Base-by-base conservation (phyloP, 1,140 invertebrate genomes). In the Nasonia longicornis region DNA sequence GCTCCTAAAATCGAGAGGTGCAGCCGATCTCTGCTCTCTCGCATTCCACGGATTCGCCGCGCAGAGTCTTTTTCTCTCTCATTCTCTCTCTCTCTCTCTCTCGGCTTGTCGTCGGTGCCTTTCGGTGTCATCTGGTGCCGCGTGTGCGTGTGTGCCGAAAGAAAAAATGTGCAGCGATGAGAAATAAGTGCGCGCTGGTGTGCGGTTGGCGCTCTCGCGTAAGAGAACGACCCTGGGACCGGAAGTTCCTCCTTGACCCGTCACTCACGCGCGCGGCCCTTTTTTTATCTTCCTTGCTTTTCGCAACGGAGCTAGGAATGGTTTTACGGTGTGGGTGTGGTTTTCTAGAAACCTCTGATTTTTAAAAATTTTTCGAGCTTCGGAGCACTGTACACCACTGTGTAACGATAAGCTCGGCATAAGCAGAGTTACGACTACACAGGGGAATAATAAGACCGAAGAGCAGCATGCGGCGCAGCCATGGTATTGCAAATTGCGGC, bases 1-100 rank as follows among this genome's bases (percentile, higher is more conserved):
- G 45, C 22, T 66, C 77, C 35, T 14, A 76, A 66, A 79, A 72
- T 38, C 71, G 77, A 77, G 80, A 73, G 75, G 77, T 69, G 29
- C 29, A 63, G n/a, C 35, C 16, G 70, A 1, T 2, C 31, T 42
- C 76, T 35, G 4, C 31, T 35, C 31, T 6, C 31, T 64, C 14
- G 38, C 83, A 87, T 87, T 87, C 84, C 84, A 84, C 14, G 80
- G 80, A 86, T 86, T 87, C 79, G 83, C 82, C 73, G 75, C 80
- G 74, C 29, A 52, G 26, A 69, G 67, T 10, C 71, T 82, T 84
- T 85, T 84, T 69, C 1, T 26, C 1, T 26, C 26, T 26, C 45
- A 16, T 76, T 26, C 26, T 26, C 26, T 26, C 26, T 66, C 52
- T 4, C 45, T 11, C 12, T 0, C 22, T 12, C 45, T 48, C 77